Percentiles rank a stretch among this genome's conserved stretches.
phyloP scores from a whole-genome alignment of 2,113 vertebrate species.

The Mystacornis crossleyi region DNA sequence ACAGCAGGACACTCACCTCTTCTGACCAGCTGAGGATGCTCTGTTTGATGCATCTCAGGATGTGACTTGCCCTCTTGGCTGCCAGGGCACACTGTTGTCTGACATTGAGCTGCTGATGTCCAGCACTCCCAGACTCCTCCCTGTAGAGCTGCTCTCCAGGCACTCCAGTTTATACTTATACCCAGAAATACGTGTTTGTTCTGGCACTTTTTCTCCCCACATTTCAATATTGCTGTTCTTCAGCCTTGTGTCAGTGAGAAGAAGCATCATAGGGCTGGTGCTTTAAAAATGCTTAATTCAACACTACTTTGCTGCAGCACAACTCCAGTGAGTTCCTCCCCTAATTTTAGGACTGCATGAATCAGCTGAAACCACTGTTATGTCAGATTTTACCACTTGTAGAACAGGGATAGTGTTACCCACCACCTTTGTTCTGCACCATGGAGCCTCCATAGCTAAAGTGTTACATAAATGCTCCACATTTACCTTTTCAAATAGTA shows the following conservation, averaged over 20 bases:
- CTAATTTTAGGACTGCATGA: background rate
- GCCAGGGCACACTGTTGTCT: background rate
- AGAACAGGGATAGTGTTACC: slow-evolving; percentile 30
- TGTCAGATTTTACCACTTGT: slow-evolving; percentile 14
- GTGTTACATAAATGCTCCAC: background rate
- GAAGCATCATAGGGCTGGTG: background rate
- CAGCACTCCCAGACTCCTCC: too few species aligned
- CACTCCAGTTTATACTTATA: rapidly evolving
- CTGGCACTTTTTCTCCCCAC: background rate
- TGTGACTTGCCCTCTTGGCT: background rate
- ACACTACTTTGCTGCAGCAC: background rate
- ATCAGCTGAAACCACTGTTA: rapidly evolving
- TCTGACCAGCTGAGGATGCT: rapidly evolving
- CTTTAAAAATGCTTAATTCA: background rate
- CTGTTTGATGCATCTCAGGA: background rate
- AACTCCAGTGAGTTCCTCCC: background rate
- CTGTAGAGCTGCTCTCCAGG: background rate
- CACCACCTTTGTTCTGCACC: background rate
- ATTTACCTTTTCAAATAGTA: slow-evolving; percentile 44
- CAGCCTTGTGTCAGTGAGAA: background rate
- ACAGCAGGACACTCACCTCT: background rate
- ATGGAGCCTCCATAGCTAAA: background rate
- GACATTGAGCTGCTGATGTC: background rate
- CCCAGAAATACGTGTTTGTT: rapidly evolving
- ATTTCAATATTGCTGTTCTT: background rate